phyloP scores from a whole-genome alignment of 2,888 invertebrate species.

The Pheosia tremula region DNA sequence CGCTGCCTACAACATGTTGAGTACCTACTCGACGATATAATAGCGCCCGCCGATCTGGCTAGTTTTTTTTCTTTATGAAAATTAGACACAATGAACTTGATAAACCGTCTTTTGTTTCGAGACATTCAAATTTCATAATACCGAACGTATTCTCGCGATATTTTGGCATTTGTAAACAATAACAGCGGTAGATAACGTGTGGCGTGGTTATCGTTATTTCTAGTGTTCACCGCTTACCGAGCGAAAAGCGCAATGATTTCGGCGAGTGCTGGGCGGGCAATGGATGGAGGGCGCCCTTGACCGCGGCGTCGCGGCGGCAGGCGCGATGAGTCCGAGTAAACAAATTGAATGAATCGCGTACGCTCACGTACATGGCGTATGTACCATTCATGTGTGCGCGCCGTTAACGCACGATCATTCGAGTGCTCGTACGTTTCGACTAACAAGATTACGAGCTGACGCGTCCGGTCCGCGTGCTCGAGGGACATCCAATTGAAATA shows the following conservation, averaged over 20 bases:
- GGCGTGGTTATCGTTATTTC: slow-evolving; percentile 22
- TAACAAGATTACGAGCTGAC: slow-evolving; percentile 58
- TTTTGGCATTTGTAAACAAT: slow-evolving; percentile 54
- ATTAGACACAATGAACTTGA: slow-evolving; percentile 2
- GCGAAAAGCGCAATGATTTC: slow-evolving; percentile 42
- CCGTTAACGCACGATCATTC: slow-evolving; percentile 77
- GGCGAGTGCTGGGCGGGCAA: slow-evolving; percentile 61
- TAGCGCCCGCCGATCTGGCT: slow-evolving; percentile 16
- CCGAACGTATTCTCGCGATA: slow-evolving; percentile 37
- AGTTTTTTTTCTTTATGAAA: slow-evolving; percentile 27
- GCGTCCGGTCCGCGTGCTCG: neutral
- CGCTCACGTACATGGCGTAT: slow-evolving; percentile 65
- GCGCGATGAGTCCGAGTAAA: slow-evolving; percentile 67
- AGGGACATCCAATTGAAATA: neutral
- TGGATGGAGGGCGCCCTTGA: slow-evolving; percentile 79
- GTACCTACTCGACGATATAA: slow-evolving; percentile 10
- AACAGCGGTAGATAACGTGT: slow-evolving; percentile 36
- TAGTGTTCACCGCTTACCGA: slow-evolving; percentile 44
- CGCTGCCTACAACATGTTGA: slow-evolving; percentile 24
- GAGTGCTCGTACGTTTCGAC: slow-evolving; percentile 65
- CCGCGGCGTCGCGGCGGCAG: slow-evolving; percentile 65
- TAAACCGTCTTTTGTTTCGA: neutral
- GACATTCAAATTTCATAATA: slow-evolving; percentile 7
- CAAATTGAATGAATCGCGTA: slow-evolving; percentile 83
- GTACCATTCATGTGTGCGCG: slow-evolving; percentile 79